phyloP scores from a whole-genome alignment of 2,113 vertebrate species.

The Oenanthe oenanthe region DNA sequence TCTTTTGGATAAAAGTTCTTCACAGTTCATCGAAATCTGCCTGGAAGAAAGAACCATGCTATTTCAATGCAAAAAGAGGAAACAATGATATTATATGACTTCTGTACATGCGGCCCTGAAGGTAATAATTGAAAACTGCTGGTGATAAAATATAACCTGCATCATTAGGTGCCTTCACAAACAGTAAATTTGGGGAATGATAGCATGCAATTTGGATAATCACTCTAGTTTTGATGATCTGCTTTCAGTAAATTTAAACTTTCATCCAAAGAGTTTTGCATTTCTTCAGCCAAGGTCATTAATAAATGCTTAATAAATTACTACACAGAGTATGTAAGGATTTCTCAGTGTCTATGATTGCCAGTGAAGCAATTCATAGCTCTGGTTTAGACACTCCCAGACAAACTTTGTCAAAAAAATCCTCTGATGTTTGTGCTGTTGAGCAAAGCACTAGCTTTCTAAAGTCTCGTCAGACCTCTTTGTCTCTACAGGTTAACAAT shows the following conservation, averaged over 20 bases:
- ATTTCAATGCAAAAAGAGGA: neutral
- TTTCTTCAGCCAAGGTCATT: neutral
- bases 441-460: neutral
- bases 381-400: neutral
- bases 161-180: neutral
- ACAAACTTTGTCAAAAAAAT: neutral
- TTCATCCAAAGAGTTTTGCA: neutral
- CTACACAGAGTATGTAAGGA: neutral
- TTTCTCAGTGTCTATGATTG: neutral
- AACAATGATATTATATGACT: neutral
- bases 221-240: neutral
- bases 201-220: neutral
- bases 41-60: neutral
- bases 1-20: neutral
- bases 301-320: neutral
- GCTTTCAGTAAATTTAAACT: neutral
- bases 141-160: neutral
- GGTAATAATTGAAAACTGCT: neutral
- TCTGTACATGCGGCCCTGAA: neutral
- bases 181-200: neutral
- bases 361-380: neutral
- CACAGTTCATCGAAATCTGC: neutral
- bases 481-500: neutral
- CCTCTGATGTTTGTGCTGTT: neutral
- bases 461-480: neutral